phyloP scores from a whole-genome alignment of 2,113 vertebrate species.

The Cricetomys ansorgei region DNA sequence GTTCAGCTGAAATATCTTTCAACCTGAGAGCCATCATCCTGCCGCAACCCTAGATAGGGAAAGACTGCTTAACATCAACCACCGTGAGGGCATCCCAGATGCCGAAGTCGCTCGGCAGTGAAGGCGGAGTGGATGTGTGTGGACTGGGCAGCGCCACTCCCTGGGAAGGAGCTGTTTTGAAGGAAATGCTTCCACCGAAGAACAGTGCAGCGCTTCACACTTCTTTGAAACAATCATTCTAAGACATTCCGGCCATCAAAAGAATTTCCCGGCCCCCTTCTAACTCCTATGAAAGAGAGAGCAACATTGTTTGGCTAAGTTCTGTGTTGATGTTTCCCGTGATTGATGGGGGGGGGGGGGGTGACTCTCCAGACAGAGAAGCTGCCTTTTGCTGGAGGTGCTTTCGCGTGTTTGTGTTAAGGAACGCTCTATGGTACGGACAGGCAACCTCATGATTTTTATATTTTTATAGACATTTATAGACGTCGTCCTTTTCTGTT shows the following conservation, averaged over 20 bases:
- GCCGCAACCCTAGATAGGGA: constrained; percentile 17
- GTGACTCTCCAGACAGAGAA: neutral
- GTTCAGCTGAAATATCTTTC: constrained; percentile 41
- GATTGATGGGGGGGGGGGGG: neutral
- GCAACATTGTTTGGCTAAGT: neutral
- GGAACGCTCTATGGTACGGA: neutral
- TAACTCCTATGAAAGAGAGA: constrained; percentile 1
- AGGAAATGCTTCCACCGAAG: constrained; percentile 39
- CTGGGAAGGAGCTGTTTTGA: neutral
- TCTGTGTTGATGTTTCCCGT: constrained; percentile 29
- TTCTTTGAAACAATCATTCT: constrained; percentile 36
- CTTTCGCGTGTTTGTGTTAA: neutral
- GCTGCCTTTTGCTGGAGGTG: neutral
- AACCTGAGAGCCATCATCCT: neutral
- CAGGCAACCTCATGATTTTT: neutral
- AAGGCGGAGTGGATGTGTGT: neutral
- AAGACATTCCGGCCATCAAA: constrained; percentile 29
- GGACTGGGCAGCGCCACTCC: neutral
- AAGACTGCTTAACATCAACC: neutral
- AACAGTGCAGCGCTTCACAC: neutral
- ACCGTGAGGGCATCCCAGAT: constrained; percentile 9
- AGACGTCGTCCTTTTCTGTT: neutral
- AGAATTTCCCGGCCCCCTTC: neutral
- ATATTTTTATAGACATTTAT: constrained; percentile 24
- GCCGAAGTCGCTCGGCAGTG: neutral